These are phyloP conservation scores for Microcebus tavaratra DNA, from an alignment of 2,113 vertebrate species.

Conservation along the genomic window DNA sequence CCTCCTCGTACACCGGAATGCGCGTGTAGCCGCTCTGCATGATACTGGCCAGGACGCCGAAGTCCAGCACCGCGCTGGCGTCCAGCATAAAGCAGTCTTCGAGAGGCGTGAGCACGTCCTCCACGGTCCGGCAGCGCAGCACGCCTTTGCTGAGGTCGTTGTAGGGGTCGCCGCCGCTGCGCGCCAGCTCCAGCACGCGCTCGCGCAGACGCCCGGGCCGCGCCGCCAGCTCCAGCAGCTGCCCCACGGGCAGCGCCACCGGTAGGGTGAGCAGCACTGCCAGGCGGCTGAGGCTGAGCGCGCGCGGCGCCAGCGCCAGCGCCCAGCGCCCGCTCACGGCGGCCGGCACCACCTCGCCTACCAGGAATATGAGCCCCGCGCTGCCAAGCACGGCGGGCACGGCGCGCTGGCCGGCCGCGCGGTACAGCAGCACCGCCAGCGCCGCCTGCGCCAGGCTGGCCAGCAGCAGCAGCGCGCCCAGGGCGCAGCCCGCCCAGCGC, in stretches of 20 bases:
- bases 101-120: slow-evolving; percentile 93
- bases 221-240: slow-evolving; percentile 88
- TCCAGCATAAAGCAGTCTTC: slow-evolving; percentile 95
- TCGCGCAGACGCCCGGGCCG: slow-evolving; percentile 88
- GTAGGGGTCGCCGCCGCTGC: slow-evolving; percentile 91
- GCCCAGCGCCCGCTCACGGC: slow-evolving; percentile 90
- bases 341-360: slow-evolving; percentile 91
- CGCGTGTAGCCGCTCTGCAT: slow-evolving; percentile 96
- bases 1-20: slow-evolving; percentile 94
- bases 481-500: slow-evolving; percentile 88
- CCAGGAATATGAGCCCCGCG: slow-evolving; percentile 87
- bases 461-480: slow-evolving; percentile 90
- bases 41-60: slow-evolving; percentile 93
- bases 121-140: slow-evolving; percentile 91
- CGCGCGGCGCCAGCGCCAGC: slow-evolving; percentile 88
- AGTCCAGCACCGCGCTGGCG: slow-evolving; percentile 89
- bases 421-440: slow-evolving; percentile 88
- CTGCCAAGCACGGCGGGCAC: slow-evolving; percentile 87
- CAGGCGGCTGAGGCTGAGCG: slow-evolving; percentile 90
- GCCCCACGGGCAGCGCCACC: slow-evolving; percentile 89
- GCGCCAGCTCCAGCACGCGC: slow-evolving; percentile 91
- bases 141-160: slow-evolving; percentile 92
- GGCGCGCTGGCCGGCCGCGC: slow-evolving; percentile 82
- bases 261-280: slow-evolving; percentile 91
- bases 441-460: slow-evolving; percentile 88